Evolutionary conservation across 2,888 invertebrate species (phyloP).

Genomic region (Tholera decimalis): DNA sequence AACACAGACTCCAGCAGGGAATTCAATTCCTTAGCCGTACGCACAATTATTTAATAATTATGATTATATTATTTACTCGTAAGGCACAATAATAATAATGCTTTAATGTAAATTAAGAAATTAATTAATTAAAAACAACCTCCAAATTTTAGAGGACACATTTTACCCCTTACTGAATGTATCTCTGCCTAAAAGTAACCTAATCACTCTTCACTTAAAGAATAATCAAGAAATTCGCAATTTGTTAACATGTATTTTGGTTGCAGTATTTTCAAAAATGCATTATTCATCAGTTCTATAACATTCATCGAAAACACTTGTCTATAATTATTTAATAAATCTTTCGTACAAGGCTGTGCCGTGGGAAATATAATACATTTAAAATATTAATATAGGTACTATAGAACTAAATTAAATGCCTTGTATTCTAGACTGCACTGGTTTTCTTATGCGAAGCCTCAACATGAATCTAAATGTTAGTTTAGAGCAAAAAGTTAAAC

Average conservation of each 20-base stretch:
- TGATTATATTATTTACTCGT: no score
- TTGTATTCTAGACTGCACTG: conserved; percentile 11
- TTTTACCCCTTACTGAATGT: no score
- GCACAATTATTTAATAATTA: no score
- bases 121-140: no score
- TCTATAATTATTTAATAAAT: conserved; percentile 4
- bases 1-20: no score
- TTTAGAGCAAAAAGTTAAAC: not conserved
- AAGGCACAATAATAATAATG: no score
- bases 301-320: not conserved
- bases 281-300: conserved; percentile 2
- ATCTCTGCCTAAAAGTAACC: not conserved
- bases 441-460: conserved; percentile 5
- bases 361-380: conserved; percentile 45
- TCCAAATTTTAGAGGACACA: no score
- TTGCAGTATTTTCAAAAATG: conserved; percentile 13
- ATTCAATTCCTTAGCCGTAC: no score
- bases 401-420: conserved; percentile 12
- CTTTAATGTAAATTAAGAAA: no score
- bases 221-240: no score
- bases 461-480: conserved; percentile 14
- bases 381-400: conserved; percentile 8
- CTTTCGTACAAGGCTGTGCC: conserved; percentile 25
- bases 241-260: not conserved
- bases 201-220: not conserved